A percentile compares a stretch with the other conserved stretches of the same genome.
Conservation (phyloP, 2,797 vertebrate species). For the Anguilla megastoma region DNA sequence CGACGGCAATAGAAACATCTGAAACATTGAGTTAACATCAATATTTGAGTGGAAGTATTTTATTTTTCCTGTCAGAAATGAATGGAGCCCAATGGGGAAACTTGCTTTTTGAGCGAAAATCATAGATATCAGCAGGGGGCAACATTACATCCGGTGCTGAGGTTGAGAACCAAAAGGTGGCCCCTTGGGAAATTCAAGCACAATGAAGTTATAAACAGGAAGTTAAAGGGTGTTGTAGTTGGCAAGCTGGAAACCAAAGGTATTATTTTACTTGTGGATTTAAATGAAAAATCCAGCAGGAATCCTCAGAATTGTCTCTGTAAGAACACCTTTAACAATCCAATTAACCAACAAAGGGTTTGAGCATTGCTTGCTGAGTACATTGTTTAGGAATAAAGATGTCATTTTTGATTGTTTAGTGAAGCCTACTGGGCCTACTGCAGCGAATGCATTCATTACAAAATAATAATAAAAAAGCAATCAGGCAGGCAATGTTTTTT, state of each 20-base stretch:
- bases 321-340: background rate
- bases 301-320: background rate
- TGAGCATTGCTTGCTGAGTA: background rate
- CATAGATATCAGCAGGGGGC: no score
- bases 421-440: background rate
- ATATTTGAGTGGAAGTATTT: no score
- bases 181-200: background rate
- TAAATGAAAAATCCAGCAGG: background rate
- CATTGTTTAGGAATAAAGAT: background rate
- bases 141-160: no score
- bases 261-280: background rate
- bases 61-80: no score
- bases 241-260: background rate
- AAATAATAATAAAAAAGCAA: background rate
- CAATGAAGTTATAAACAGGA: background rate
- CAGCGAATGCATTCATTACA: background rate
- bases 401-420: background rate
- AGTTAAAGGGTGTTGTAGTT: background rate
- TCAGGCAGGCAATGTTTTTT: background rate
- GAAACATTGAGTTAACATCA: no score
- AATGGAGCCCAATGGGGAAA: no score
- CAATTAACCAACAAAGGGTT: background rate
- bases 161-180: no score
- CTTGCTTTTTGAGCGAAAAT: no score
- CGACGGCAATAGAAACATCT: no score